Conservation (phyloP, 2,888 invertebrate species). For the Sarcophaga rosellei region DNA sequence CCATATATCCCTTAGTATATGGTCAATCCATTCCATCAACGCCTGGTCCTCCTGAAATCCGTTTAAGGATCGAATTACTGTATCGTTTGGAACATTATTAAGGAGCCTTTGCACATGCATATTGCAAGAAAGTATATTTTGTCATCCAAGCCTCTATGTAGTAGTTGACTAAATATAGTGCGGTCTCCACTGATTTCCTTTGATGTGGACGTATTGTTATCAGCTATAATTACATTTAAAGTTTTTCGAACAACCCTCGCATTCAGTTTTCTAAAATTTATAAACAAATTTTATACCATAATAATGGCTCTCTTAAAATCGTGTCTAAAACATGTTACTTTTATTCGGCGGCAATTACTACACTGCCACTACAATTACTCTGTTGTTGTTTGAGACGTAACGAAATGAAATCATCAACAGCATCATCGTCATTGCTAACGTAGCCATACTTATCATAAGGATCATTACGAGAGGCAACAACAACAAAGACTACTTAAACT, state of each 20-base stretch:
- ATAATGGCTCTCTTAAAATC: constrained; percentile 24
- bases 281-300: background rate
- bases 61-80: too few relatives aligned
- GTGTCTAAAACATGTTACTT: constrained; percentile 47
- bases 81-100: too few relatives aligned
- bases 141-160: too few relatives aligned
- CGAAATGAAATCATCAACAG: background rate
- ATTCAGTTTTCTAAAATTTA: background rate
- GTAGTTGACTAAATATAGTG: too few relatives aligned
- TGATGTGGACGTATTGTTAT: too few relatives aligned
- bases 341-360: background rate
- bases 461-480: constrained; percentile 43
- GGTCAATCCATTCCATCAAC: too few relatives aligned
- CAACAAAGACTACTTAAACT: constrained; percentile 56
- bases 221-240: too few relatives aligned
- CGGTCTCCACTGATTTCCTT: too few relatives aligned
- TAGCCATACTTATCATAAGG: constrained; percentile 29
- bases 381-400: background rate
- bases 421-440: constrained; percentile 2
- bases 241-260: background rate
- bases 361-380: background rate
- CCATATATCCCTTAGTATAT: too few relatives aligned
- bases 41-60: too few relatives aligned
- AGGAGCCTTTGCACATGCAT: too few relatives aligned
- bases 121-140: too few relatives aligned